Percentiles rank a stretch among this genome's conserved stretches.
phyloP scores from a whole-genome alignment of 1,140 invertebrate species.

The Caenorhabditis briggsae region DNA sequence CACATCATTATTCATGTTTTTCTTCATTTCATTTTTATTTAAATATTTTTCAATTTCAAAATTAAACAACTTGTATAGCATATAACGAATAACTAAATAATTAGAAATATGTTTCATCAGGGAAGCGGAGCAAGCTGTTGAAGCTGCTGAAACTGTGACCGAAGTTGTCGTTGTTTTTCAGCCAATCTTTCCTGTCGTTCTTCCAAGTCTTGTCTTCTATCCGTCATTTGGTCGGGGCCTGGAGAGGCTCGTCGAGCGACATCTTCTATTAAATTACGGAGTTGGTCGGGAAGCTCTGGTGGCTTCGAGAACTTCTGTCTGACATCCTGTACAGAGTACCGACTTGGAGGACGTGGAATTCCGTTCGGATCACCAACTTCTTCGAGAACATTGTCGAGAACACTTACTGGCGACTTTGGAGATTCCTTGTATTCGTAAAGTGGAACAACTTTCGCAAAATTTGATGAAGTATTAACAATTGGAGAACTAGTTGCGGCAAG shows the following conservation, averaged over 20 bases:
- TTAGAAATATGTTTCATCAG: neutral
- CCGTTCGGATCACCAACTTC: slow-evolving; percentile 60
- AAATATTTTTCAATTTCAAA: slow-evolving; percentile 34
- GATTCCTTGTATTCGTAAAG: slow-evolving; percentile 38
- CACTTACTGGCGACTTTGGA: slow-evolving; percentile 59
- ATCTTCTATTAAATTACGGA: slow-evolving; percentile 58
- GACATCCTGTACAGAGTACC: slow-evolving; percentile 62
- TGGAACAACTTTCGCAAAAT: neutral
- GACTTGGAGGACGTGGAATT: slow-evolving; percentile 60
- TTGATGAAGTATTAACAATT: neutral
- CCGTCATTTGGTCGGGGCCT: slow-evolving; percentile 62
- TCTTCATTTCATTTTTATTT: slow-evolving; percentile 24
- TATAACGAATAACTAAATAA: slow-evolving; percentile 39
- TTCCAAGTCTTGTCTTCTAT: slow-evolving; percentile 65
- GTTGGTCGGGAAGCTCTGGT: slow-evolving; percentile 58
- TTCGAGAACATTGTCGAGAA: slow-evolving; percentile 66
- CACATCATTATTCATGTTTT: slow-evolving; percentile 16
- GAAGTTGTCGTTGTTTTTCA: slow-evolving; percentile 66
- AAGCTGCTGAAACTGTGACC: slow-evolving; percentile 67
- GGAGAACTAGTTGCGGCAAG: neutral
- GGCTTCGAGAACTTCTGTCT: slow-evolving; percentile 66
- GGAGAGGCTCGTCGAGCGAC: slow-evolving; percentile 55
- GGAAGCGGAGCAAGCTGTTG: slow-evolving; percentile 63
- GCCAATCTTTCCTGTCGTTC: slow-evolving; percentile 64
- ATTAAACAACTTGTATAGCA: neutral